Percentiles rank a stretch among this genome's conserved stretches.
Conservation (phyloP, 1,140 invertebrate genomes). For the Geopemphigus sp. region DNA sequence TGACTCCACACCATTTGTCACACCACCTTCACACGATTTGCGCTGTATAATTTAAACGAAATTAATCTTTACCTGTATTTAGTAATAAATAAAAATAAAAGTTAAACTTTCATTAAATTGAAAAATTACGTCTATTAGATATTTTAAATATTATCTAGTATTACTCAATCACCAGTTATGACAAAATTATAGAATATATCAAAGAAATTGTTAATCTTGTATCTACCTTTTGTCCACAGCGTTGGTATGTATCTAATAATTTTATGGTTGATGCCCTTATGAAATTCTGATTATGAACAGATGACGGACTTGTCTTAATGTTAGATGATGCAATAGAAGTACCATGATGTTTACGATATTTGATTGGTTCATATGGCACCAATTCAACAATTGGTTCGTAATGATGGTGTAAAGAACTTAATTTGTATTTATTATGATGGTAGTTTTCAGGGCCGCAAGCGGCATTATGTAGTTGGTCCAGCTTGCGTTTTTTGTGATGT, state of each 20-base stretch:
- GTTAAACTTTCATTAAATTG: no score
- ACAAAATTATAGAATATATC: no score
- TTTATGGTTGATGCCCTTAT: slow-evolving; percentile 71
- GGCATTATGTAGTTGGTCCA: slow-evolving; percentile 50
- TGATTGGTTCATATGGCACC: slow-evolving; percentile 42
- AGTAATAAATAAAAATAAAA: no score
- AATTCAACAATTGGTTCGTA: slow-evolving; percentile 45
- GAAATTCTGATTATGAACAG: slow-evolving; percentile 59
- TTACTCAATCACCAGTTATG: no score
- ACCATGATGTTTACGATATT: slow-evolving; percentile 48
- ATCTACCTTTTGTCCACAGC: slow-evolving; percentile 67
- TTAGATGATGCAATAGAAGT: slow-evolving; percentile 42
- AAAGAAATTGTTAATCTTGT: no score
- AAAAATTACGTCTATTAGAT: no score
- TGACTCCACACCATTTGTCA: slow-evolving; percentile 56
- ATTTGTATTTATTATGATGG: slow-evolving; percentile 44
- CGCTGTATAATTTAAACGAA: slow-evolving; percentile 56
- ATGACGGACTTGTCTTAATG: slow-evolving; percentile 50
- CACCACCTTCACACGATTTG: slow-evolving; percentile 64
- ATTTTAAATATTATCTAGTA: no score
- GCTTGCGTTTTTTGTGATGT: slow-evolving; percentile 52
- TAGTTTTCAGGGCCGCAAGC: slow-evolving; percentile 45
- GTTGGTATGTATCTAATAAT: slow-evolving; percentile 69
- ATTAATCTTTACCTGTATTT: no score
- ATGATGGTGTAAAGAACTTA: slow-evolving; percentile 40